Evolutionary conservation across 2,797 vertebrate species (phyloP).

Genomic region (Protosalanx chinensis): DNA sequence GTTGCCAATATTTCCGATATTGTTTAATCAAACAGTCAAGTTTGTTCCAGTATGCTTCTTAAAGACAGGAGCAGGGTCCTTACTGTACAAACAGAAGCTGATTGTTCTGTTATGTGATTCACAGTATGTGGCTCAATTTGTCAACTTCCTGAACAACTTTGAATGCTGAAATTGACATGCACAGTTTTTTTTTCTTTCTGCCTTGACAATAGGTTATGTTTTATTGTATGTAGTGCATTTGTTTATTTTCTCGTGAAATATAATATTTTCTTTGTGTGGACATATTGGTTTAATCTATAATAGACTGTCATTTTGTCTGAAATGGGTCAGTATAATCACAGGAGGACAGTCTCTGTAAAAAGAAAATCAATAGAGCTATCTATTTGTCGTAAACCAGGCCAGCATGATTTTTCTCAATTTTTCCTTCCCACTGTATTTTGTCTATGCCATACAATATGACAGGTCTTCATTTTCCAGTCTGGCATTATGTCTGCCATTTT

Average conservation of each 20-base stretch:
- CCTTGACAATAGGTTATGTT: constrained; percentile 71
- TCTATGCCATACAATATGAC: constrained; percentile 65
- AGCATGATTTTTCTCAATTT: constrained; percentile 77
- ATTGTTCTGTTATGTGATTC: constrained; percentile 64
- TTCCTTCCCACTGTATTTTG: constrained; percentile 60
- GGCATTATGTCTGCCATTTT: constrained; percentile 73
- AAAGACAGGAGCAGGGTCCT: not conserved
- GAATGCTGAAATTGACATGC: constrained; percentile 72
- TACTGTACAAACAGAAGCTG: not conserved
- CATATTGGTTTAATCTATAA: constrained; percentile 77
- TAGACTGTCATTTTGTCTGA: constrained; percentile 63
- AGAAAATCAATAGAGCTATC: constrained; percentile 82
- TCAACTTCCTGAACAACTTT: constrained; percentile 55
- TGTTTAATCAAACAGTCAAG: not conserved
- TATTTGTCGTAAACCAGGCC: constrained; percentile 83
- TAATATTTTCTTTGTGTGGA: constrained; percentile 73
- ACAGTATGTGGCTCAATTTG: constrained; percentile 64
- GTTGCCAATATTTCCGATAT: not conserved
- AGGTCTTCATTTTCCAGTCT: constrained; percentile 71
- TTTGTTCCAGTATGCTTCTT: not conserved
- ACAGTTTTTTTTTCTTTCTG: constrained; percentile 37
- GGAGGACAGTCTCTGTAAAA: constrained; percentile 72
- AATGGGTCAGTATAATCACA: constrained; percentile 83
- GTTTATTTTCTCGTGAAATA: constrained; percentile 68
- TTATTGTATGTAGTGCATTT: constrained; percentile 71